Base-by-base conservation (phyloP, 1,140 invertebrate species). In the Leptinotarsa lineolata region DNA sequence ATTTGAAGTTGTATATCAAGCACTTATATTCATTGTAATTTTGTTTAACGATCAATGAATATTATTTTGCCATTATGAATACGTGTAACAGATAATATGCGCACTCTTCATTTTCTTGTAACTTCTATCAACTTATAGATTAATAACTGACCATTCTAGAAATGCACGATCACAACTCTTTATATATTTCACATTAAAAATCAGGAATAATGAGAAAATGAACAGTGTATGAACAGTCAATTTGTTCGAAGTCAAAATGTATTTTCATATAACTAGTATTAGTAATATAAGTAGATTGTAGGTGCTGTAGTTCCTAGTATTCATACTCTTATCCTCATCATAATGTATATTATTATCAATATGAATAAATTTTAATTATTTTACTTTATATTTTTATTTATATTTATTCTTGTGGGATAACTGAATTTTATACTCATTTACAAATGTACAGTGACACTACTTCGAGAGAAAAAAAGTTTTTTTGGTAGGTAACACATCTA, bases 1-100 rank as follows among this genome's bases (percentile, higher is more conserved):
- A 91, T 54, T 16, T 54, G n/a, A 16, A 54, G 30, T 30, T 54
- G n/a, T n/a, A 54, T 54, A 54, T 16, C 6, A 54, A 16, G 6
- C n/a, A 54, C 48, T 16, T n/a, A 16, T n/a, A 54, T 54, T 16
- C 13, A 54, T n/a, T 15, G 13, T 54, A 54, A 54, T 54, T 54
- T 54, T 54, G 16, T 54, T 54, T n/a, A 16, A 5, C 13, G 0
- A 54, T 54, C n/a, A 54, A 54, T 54, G 48, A 54, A 16, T 54
- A 54, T 30, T 8, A 30, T 30, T 30, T 54, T 54, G 48, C 48
- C 48, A 54, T 54, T n/a, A 15, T 54, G 15, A n/a, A 54, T 54
- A 54, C 3, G 15, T 54, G 15, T n/a, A n/a, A 54, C 13, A 46
- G 45, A 13, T 46, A 6, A 46, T 5, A 46, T 13, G 13, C 45